phyloP scores from a whole-genome alignment of 1,140 invertebrate genomes.

The Drosophila pandora region DNA sequence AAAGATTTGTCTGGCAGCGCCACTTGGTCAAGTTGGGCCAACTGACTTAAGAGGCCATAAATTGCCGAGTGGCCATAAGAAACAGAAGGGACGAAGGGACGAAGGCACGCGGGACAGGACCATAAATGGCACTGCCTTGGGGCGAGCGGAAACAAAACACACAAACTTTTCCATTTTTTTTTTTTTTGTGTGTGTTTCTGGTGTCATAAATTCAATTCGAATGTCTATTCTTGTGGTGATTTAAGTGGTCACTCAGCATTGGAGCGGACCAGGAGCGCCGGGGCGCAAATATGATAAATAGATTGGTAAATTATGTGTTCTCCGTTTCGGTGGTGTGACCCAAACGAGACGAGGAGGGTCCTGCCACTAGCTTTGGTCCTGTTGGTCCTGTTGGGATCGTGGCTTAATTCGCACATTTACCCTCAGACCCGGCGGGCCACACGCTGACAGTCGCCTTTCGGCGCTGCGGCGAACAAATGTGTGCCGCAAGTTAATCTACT shows the following conservation, averaged over 20 bases:
- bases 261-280: conserved; percentile 25
- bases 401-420: conserved; percentile 63
- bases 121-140: conserved; percentile 71
- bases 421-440: conserved; percentile 18
- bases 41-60: conserved; percentile 73
- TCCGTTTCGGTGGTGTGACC: conserved; percentile 8
- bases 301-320: conserved; percentile 76
- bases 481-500: conserved; percentile 80
- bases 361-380: conserved; percentile 2
- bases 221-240: conserved; percentile 79
- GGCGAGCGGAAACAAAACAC: conserved; percentile 17
- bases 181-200: conserved; percentile 24
- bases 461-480: conserved; percentile 70
- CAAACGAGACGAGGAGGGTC: background rate
- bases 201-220: conserved; percentile 82
- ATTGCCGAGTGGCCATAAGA: conserved; percentile 63
- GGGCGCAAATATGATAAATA: conserved; percentile 81
- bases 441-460: conserved; percentile 67
- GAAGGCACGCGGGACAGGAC: conserved; percentile 2
- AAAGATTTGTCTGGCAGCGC: conserved; percentile 49
- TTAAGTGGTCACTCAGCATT: conserved; percentile 76
- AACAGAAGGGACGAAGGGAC: conserved; percentile 29
- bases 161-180: background rate
- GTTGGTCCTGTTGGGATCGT: conserved; percentile 8
- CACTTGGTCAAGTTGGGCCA: conserved; percentile 51